Evolutionary conservation across 2,888 invertebrate species (phyloP).

Genomic region (Caprella mutica): DNA sequence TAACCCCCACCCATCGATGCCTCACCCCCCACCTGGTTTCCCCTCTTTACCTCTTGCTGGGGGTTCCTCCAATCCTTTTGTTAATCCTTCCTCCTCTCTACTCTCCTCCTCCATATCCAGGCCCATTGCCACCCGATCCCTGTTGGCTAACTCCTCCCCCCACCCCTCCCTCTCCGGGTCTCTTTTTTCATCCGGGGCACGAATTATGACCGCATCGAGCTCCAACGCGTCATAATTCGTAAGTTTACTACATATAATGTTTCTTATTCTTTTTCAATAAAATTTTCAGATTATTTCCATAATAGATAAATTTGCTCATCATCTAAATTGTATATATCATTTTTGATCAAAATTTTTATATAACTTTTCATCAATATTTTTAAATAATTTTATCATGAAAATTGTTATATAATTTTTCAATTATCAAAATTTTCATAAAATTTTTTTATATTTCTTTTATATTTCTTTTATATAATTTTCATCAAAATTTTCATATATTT

Average conservation of each 20-base stretch:
- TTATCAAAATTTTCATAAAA: too few species aligned
- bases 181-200: too few species aligned
- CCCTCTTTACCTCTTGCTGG: too few species aligned
- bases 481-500: background rate
- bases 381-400: background rate
- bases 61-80: too few species aligned
- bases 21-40: background rate
- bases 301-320: background rate
- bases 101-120: conserved; percentile 3
- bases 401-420: too few species aligned
- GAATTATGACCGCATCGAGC: too few species aligned
- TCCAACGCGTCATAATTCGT: background rate
- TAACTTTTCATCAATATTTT: background rate
- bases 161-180: background rate
- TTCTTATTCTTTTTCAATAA: background rate
- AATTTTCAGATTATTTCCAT: background rate
- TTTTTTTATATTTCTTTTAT: background rate
- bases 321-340: background rate
- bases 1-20: conserved; percentile 15
- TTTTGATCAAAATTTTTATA: background rate
- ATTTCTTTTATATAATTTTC: background rate
- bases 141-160: conserved; percentile 17
- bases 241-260: background rate
- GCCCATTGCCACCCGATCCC: conserved; percentile 20
- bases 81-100: conserved; percentile 19